phyloP scores from a whole-genome alignment of 2,797 vertebrate species.

The Phyllotis vaccarum region DNA sequence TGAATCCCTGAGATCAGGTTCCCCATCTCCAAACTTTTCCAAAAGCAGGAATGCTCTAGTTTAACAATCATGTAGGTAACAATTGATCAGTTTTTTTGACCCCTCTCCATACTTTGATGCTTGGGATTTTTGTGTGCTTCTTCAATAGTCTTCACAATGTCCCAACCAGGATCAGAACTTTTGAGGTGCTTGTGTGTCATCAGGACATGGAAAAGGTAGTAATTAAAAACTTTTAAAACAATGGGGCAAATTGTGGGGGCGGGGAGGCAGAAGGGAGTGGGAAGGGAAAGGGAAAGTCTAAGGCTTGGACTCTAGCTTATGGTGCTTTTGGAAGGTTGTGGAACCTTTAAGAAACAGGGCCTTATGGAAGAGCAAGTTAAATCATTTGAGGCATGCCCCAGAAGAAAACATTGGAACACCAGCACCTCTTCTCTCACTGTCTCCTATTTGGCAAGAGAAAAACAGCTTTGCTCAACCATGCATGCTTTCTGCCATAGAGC shows the following conservation, averaged over 20 bases:
- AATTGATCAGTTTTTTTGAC: background rate
- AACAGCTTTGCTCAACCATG: background rate
- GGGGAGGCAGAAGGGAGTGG: background rate
- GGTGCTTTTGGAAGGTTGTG: background rate
- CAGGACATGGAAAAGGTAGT: background rate
- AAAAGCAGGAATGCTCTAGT: background rate
- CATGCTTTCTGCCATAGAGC: background rate
- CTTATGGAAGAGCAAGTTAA: background rate
- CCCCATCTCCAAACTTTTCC: background rate
- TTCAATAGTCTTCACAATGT: background rate
- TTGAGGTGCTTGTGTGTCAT: background rate
- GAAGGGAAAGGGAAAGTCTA: too few relatives aligned
- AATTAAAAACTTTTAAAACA: slow-evolving; percentile 26
- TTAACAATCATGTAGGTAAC: background rate
- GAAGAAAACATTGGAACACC: background rate
- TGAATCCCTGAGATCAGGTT: background rate
- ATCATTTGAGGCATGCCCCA: background rate
- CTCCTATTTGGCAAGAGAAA: background rate
- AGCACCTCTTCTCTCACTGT: background rate
- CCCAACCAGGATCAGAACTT: background rate
- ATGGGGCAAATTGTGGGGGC: background rate
- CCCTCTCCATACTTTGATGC: background rate
- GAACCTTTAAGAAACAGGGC: background rate
- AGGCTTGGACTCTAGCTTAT: background rate
- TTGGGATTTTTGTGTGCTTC: background rate